Conservation (phyloP, 2,888 invertebrate species). For the Tyria jacobaeae region DNA sequence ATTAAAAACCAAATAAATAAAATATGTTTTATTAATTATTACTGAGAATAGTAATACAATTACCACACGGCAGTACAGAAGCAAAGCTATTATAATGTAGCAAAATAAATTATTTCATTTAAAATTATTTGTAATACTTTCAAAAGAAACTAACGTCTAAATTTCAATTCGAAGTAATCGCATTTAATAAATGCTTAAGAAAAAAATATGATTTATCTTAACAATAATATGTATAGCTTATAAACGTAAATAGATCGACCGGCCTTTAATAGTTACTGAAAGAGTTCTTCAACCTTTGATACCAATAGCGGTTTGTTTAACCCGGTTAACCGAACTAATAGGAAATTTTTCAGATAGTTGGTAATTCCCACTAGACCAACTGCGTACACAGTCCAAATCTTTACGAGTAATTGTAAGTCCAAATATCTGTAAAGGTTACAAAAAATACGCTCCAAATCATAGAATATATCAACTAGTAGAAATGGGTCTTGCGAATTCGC, state of each 20-base stretch:
- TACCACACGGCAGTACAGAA: constrained; percentile 1
- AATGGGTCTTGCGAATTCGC: too few relatives aligned
- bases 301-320: not conserved
- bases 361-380: not conserved
- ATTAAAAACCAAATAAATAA: constrained; percentile 3
- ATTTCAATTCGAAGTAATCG: constrained; percentile 7
- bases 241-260: constrained; percentile 5
- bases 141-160: constrained; percentile 9
- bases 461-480: too few relatives aligned
- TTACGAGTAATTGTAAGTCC: not conserved
- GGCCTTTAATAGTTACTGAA: constrained; percentile 3
- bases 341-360: not conserved
- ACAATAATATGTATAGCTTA: not conserved
- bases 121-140: constrained; percentile 12
- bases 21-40: constrained; percentile 12
- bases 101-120: constrained; percentile 6
- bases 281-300: too few relatives aligned
- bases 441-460: too few relatives aligned
- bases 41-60: constrained; percentile 10
- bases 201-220: not conserved
- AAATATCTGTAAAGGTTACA: too few relatives aligned
- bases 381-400: not conserved
- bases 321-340: not conserved
- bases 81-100: not conserved
- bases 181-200: constrained; percentile 5